phyloP scores from a whole-genome alignment of 2,113 vertebrate genomes.

The Eurypyga helias region DNA sequence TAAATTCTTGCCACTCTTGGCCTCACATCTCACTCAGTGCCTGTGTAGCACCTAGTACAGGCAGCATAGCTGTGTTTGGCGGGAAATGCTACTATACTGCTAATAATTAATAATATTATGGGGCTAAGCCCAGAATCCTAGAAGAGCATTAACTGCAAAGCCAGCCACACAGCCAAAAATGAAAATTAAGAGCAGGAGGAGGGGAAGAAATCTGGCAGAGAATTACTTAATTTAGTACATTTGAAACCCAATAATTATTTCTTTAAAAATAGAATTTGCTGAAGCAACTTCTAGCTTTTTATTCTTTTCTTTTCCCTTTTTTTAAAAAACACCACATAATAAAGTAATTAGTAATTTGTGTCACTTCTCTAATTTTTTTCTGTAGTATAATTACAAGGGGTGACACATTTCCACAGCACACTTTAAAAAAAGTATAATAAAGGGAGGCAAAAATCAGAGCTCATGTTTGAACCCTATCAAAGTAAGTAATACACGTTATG shows the following conservation, averaged over 20 bases:
- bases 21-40: neutral
- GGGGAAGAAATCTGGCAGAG: conserved; percentile 39
- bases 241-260: conserved; percentile 79
- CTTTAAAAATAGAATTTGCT: conserved; percentile 81
- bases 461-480: neutral
- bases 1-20: no score
- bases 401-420: conserved; percentile 41
- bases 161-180: conserved; percentile 50
- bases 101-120: neutral
- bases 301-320: conserved; percentile 37
- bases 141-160: conserved; percentile 32
- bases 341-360: conserved; percentile 82
- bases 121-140: neutral
- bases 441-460: neutral
- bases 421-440: neutral
- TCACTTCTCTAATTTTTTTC: conserved; percentile 68
- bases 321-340: conserved; percentile 70
- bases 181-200: conserved; percentile 35
- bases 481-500: neutral
- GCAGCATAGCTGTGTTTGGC: neutral
- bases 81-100: neutral
- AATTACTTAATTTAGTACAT: conserved; percentile 73
- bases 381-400: conserved; percentile 60
- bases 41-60: neutral
- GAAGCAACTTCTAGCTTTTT: conserved; percentile 76